Base-by-base conservation (phyloP, 2,888 invertebrate genomes). In the Drosophila neonasuta region DNA sequence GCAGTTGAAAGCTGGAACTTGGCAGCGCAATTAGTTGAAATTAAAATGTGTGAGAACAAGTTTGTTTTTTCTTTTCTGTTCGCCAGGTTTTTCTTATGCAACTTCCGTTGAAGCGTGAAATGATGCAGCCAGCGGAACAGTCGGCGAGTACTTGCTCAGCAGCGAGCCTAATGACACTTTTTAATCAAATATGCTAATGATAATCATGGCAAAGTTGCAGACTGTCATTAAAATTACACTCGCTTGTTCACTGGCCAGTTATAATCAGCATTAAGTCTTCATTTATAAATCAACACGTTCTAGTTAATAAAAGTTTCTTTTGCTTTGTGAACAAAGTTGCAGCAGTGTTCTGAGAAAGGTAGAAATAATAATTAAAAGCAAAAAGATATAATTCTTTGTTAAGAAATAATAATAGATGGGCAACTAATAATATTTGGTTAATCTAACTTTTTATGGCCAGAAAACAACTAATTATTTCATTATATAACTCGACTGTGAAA, bases 151-250 rank as follows among this genome's bases (percentile, higher is more conserved):
- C 34, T 39, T 24, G 24, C 24, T 24, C 6, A 24, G 24, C 45
- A 30, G 48, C 46, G 42, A 64, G 78, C 70, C 85, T 82, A 82
- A 86, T 83, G 87, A 81, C 78, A 79, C 75, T 88, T 81, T 87
- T 87, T 87, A 86, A 87, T 87, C 86, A 87, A 88, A 86, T 86
- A 86, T 88, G 87, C 84, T 88, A 87, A 88, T 86, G 84, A 78
- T 86, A 79, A 86, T 79, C 54, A 55, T 20, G 69, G 63, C 42
- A 67, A 73, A 75, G 61, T 72, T 71, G 62, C 42, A 45, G 60
- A 46, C 64, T 71, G 60, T 64, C 76, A 76, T 83, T 83, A 66
- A 65, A 76, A 75, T 74, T 59, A 74, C 60, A 75, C 68, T 71
- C 56, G 54, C 24, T 56, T 30, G n/a, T n/a, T 41, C 45, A 34